Evolutionary conservation across 2,113 vertebrate genomes (phyloP).

Genomic region (Eudyptes chrysolophus): DNA sequence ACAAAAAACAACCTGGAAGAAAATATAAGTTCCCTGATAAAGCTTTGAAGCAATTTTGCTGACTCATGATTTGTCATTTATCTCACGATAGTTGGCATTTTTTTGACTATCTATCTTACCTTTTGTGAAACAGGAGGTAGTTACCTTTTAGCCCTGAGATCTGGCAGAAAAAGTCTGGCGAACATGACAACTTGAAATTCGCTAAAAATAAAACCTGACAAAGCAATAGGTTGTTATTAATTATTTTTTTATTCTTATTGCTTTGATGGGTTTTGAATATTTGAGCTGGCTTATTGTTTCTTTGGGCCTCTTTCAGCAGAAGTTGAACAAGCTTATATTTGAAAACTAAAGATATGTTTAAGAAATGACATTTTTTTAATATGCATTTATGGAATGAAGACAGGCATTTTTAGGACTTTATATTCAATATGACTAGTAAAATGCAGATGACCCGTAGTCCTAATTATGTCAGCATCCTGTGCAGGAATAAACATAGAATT

Average conservation of each 20-base stretch:
- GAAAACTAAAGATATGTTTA: neutral
- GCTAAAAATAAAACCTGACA: neutral
- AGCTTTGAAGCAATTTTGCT: neutral
- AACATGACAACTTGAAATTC: neutral
- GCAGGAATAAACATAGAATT: neutral
- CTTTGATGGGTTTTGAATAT: neutral
- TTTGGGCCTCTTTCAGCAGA: neutral
- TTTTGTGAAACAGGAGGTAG: neutral
- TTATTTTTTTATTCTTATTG: neutral
- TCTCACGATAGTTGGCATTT: neutral
- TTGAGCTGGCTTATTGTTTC: neutral
- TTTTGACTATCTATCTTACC: neutral
- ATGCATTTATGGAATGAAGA: neutral
- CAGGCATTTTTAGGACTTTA: neutral
- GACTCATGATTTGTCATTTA: neutral
- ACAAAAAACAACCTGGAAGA: neutral
- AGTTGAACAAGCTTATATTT: neutral
- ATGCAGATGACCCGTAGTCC: neutral
- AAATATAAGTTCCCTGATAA: neutral
- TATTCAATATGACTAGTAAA: neutral
- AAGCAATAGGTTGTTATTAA: neutral
- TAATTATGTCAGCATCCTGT: neutral
- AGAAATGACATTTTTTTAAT: neutral
- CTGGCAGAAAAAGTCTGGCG: neutral
- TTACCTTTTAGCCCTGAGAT: neutral